Evolutionary conservation across 2,113 vertebrate species (phyloP).

Genomic region (Natator depressus): DNA sequence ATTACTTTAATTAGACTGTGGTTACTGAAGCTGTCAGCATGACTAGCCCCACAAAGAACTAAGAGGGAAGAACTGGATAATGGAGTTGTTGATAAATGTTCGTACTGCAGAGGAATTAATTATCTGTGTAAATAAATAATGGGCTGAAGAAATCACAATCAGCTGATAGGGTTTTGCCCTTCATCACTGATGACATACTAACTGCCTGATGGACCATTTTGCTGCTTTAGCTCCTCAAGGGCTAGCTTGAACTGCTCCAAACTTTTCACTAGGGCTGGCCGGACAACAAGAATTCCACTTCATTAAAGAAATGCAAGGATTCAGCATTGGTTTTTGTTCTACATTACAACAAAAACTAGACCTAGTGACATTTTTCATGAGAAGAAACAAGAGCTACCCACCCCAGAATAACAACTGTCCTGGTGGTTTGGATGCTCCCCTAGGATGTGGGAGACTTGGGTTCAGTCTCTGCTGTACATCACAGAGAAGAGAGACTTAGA

Average conservation of each 20-base stretch:
- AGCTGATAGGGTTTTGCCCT: slow-evolving; percentile 32
- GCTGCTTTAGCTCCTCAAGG: not conserved
- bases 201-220: not conserved
- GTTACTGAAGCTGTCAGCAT: slow-evolving; percentile 67
- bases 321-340: not conserved
- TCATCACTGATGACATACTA: slow-evolving; percentile 6
- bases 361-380: not conserved
- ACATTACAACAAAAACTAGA: not conserved
- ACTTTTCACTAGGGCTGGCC: not conserved
- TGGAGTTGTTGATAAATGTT: slow-evolving; percentile 66
- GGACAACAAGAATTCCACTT: not conserved
- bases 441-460: not conserved
- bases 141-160: slow-evolving; percentile 1
- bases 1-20: slow-evolving; percentile 78
- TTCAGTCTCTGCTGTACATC: not conserved
- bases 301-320: not conserved
- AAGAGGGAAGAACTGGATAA: slow-evolving; percentile 20
- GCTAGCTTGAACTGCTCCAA: not conserved
- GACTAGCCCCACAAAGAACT: slow-evolving; percentile 34
- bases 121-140: slow-evolving; percentile 69
- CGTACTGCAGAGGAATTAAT: slow-evolving; percentile 63
- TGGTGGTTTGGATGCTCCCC: not conserved
- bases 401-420: not conserved
- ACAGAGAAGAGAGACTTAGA: too few species aligned
- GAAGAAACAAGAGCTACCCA: not conserved